Percentiles rank a stretch among this genome's conserved stretches.
Conservation (phyloP, 2,888 invertebrate species). For the Rhamnusium bicolor region DNA sequence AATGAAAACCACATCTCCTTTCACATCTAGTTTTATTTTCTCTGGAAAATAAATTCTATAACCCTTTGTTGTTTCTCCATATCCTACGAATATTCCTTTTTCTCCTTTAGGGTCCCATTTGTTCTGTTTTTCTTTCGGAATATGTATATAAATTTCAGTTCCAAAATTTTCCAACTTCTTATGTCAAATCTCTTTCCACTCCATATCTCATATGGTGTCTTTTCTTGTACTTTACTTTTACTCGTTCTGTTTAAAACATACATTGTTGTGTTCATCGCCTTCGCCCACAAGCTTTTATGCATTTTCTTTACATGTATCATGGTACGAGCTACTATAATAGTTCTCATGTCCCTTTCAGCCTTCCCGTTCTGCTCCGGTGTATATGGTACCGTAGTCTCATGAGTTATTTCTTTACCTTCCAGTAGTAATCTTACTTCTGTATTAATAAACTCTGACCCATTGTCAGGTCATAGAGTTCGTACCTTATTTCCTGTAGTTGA, state of each 20-base stretch:
- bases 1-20: too few species aligned
- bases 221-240: background rate
- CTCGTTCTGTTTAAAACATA: background rate
- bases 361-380: conserved; percentile 46
- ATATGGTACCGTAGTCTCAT: conserved; percentile 40
- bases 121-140: too few species aligned
- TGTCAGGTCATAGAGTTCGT: conserved; percentile 48
- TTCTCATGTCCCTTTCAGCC: conserved; percentile 46
- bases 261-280: background rate
- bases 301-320: background rate
- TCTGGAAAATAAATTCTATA: too few species aligned
- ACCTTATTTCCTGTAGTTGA: conserved; percentile 22
- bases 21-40: too few species aligned
- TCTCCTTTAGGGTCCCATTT: too few species aligned
- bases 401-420: background rate
- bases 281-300: background rate
- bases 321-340: conserved; percentile 13
- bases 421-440: background rate
- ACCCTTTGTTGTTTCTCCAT: too few species aligned
- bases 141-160: background rate
- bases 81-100: too few species aligned
- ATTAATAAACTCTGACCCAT: conserved; percentile 46
- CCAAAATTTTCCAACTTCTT: too few species aligned
- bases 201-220: background rate
- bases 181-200: background rate